phyloP scores from a whole-genome alignment of 92 coral and sea anemone genomes.

The Bergia puertoricense region DNA sequence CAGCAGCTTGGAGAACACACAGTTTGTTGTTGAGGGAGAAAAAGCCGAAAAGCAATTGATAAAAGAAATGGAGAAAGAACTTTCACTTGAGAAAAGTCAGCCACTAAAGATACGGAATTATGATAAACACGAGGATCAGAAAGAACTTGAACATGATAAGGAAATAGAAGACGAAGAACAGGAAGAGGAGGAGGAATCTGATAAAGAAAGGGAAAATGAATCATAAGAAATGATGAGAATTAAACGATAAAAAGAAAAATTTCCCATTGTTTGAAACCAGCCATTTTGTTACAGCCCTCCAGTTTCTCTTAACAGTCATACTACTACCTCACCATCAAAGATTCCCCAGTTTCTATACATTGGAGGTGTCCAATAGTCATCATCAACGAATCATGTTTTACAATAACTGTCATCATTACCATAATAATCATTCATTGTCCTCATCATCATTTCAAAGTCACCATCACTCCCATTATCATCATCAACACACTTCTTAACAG shows the following conservation, averaged over 20 bases:
- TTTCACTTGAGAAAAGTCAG: background rate
- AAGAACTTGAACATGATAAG: slow-evolving; percentile 3
- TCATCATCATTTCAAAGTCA: too few relatives aligned
- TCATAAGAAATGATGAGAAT: background rate
- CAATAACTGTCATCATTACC: background rate
- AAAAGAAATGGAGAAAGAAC: slow-evolving; percentile 35
- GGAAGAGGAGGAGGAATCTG: background rate
- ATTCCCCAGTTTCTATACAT: too few relatives aligned
- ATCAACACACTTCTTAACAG: too few relatives aligned
- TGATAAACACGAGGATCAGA: background rate
- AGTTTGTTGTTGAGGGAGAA: slow-evolving; percentile 71
- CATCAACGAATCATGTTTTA: background rate
- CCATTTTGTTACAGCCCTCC: background rate
- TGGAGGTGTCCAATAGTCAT: background rate
- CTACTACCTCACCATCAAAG: background rate
- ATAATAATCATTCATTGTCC: background rate
- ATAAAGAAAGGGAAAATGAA: background rate
- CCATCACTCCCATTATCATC: too few relatives aligned
- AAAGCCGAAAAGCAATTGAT: slow-evolving; percentile 68
- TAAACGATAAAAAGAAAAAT: background rate
- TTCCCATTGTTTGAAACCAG: background rate
- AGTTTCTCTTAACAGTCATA: too few relatives aligned
- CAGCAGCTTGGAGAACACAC: slow-evolving; percentile 13
- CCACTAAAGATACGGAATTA: background rate
- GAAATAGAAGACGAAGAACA: background rate